A percentile compares a stretch with the other conserved stretches of the same genome.
phyloP scores from a whole-genome alignment of 2,797 vertebrate species.

The Hippoglossus hippoglossus region DNA sequence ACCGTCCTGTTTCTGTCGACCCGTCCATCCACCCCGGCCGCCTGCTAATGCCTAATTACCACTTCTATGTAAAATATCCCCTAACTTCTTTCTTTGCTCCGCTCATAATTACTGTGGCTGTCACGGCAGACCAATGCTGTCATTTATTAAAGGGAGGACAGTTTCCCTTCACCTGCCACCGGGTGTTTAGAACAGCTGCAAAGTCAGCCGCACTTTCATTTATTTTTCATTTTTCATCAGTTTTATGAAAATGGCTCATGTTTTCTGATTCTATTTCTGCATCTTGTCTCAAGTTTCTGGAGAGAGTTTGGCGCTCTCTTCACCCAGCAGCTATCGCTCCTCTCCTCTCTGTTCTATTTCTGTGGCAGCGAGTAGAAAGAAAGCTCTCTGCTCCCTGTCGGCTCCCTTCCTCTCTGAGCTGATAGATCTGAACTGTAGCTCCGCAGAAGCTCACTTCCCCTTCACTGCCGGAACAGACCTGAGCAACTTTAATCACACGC shows the following conservation, averaged over 20 bases:
- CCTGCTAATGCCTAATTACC: not conserved
- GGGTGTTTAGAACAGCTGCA: not conserved
- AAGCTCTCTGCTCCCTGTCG: slow-evolving; percentile 42
- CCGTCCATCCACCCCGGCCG: not conserved
- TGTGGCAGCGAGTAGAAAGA: slow-evolving; percentile 37
- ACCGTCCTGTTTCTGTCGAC: too few species aligned
- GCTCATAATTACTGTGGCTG: too few species aligned
- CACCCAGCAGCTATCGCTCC: not conserved
- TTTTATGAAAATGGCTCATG: not conserved
- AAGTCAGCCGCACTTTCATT: slow-evolving; percentile 9
- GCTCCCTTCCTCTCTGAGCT: slow-evolving; percentile 27
- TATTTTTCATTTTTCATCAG: slow-evolving; percentile 3
- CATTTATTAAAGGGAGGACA: too few species aligned
- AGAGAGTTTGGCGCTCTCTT: not conserved
- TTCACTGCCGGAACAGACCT: slow-evolving; percentile 8
- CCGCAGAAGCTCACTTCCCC: not conserved
- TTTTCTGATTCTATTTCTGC: not conserved
- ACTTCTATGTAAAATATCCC: not conserved
- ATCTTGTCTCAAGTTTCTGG: not conserved
- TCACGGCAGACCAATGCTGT: too few species aligned
- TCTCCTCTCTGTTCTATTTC: slow-evolving; percentile 41
- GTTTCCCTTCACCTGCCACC: too few species aligned
- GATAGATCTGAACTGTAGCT: slow-evolving; percentile 50
- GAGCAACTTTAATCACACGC: slow-evolving; percentile 32
- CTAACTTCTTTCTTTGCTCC: not conserved